These are phyloP conservation scores for Buphagus erythrorhynchus DNA, from an alignment of 2,797 vertebrate species.

Conservation along the genomic window DNA sequence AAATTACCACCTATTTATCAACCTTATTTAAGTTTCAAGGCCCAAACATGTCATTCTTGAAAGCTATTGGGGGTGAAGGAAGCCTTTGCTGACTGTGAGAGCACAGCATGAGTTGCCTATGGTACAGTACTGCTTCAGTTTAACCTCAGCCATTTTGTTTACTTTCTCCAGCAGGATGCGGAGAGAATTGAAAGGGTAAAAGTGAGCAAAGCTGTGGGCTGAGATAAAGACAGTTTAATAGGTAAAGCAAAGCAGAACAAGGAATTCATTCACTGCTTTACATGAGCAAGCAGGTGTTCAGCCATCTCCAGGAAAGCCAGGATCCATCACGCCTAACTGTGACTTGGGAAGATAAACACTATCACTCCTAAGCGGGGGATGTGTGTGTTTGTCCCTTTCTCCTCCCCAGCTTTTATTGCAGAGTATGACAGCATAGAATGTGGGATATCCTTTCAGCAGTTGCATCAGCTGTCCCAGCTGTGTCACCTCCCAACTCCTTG, in stretches of 20 bases:
- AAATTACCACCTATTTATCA: not conserved
- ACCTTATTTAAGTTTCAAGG: not conserved
- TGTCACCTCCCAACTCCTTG: not conserved
- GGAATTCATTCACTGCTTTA: not conserved
- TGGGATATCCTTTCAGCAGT: not conserved
- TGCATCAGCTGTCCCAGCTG: accelerated
- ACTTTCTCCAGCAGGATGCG: not conserved
- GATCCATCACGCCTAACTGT: accelerated
- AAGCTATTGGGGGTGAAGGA: not conserved
- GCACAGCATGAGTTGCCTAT: not conserved
- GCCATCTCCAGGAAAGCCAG: not conserved
- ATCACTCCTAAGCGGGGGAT: not conserved
- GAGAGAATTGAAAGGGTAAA: not conserved
- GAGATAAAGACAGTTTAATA: not conserved
- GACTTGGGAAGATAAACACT: not conserved
- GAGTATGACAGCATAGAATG: accelerated
- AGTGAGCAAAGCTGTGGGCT: not conserved
- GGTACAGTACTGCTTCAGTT: not conserved
- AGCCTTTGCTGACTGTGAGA: not conserved
- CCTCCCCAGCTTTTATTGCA: not conserved
- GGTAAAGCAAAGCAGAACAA: not conserved
- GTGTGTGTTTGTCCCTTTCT: not conserved
- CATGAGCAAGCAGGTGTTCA: not conserved
- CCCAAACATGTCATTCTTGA: not conserved
- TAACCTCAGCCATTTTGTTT: not conserved